A percentile compares a stretch with the other conserved stretches of the same genome.
These are phyloP conservation scores for Astatotilapia flaviijosephi DNA, from an alignment of 2,113 vertebrate species.

Conservation along the genomic window DNA sequence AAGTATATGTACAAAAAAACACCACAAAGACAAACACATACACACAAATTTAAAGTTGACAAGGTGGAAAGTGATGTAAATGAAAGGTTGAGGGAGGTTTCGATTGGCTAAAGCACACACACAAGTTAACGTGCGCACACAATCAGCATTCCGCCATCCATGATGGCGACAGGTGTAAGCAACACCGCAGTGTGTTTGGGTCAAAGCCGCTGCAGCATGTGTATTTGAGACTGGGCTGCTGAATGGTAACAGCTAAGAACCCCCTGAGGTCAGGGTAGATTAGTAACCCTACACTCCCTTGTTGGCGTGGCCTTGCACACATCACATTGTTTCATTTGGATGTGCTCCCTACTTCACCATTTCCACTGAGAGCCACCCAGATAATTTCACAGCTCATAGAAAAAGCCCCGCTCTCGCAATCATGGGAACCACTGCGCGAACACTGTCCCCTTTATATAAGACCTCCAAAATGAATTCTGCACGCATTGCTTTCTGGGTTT, in stretches of 20 bases:
- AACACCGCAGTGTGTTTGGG: slow-evolving; percentile 19
- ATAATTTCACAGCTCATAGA: slow-evolving; percentile 61
- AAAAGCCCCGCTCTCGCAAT: slow-evolving; percentile 10
- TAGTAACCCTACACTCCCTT: slow-evolving; percentile 43
- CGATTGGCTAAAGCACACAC: neutral
- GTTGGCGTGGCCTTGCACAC: slow-evolving; percentile 34
- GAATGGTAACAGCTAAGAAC: slow-evolving; percentile 43
- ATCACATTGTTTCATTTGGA: slow-evolving; percentile 53
- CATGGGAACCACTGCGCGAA: slow-evolving; percentile 41
- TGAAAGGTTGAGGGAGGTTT: neutral
- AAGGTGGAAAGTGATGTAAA: neutral
- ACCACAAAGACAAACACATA: no score
- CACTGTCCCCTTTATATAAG: slow-evolving; percentile 39
- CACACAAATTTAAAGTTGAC: neutral
- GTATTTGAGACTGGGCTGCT: neutral
- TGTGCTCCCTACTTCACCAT: slow-evolving; percentile 20
- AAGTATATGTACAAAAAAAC: neutral
- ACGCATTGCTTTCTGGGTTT: slow-evolving; percentile 23
- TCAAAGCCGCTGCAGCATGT: neutral
- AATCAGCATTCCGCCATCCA: neutral
- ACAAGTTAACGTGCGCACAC: neutral
- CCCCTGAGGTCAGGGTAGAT: slow-evolving; percentile 55
- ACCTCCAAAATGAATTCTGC: slow-evolving; percentile 29
- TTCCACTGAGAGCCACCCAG: slow-evolving; percentile 45
- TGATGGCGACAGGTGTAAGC: slow-evolving; percentile 47